These are phyloP conservation scores for Austrofundulus limnaeus DNA, from an alignment of 2,113 vertebrate genomes.

Conservation along the genomic window DNA sequence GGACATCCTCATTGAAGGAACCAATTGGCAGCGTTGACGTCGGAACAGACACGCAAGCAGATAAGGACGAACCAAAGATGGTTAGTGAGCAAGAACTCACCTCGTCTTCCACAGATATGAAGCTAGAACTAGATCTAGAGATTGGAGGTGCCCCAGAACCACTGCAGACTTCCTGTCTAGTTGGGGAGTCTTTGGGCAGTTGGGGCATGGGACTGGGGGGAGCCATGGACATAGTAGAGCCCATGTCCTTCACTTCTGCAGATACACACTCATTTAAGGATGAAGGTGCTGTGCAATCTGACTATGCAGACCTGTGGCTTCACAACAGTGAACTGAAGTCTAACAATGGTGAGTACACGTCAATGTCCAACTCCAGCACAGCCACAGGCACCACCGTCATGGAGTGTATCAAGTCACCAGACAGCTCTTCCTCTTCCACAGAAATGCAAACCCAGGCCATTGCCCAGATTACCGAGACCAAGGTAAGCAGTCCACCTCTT, in stretches of 20 bases:
- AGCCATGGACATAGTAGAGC: conserved; percentile 82
- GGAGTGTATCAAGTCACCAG: conserved; percentile 95
- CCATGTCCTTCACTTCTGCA: conserved; percentile 83
- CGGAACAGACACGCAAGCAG: conserved; percentile 75
- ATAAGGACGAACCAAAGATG: conserved; percentile 96
- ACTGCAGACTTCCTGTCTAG: conserved; percentile 82
- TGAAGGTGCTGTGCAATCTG: conserved; percentile 95
- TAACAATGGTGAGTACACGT: conserved; percentile 89
- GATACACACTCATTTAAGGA: conserved; percentile 95
- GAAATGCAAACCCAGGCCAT: conserved; percentile 84
- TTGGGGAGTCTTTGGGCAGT: conserved; percentile 82
- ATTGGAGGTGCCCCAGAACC: conserved; percentile 82
- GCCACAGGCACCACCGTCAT: conserved; percentile 96
- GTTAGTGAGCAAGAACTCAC: conserved; percentile 82
- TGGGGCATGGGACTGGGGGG: conserved; percentile 83
- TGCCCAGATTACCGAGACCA: conserved; percentile 78
- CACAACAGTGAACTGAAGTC: conserved; percentile 94
- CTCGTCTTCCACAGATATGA: conserved; percentile 93
- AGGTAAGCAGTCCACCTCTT: conserved; percentile 88
- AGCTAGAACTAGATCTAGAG: conserved; percentile 90
- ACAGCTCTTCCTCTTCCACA: conserved; percentile 83
- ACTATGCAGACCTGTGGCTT: conserved; percentile 99
- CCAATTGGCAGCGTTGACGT: conserved; percentile 80
- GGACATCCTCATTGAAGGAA: conserved; percentile 92
- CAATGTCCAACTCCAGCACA: conserved; percentile 97